These are phyloP conservation scores for Tympanuchus pallidicinctus DNA, from an alignment of 2,113 vertebrate genomes.

Conservation along the genomic window DNA sequence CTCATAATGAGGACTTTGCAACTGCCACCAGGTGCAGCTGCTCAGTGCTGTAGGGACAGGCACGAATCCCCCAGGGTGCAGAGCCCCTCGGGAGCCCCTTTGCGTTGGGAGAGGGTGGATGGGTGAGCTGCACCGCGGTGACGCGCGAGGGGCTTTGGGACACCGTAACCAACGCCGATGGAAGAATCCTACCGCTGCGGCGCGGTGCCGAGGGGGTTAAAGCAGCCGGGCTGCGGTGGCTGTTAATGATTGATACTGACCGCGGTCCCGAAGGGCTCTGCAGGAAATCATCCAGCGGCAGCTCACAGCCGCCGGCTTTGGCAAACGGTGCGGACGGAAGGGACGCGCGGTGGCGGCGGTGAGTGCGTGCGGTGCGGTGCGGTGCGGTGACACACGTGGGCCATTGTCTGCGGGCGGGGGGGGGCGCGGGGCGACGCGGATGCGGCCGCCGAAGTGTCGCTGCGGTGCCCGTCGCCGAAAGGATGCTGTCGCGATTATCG, in stretches of 20 bases:
- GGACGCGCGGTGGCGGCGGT: not conserved
- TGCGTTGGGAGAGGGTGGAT: fast-evolving
- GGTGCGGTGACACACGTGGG: not conserved
- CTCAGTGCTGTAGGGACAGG: fast-evolving
- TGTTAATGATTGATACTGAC: conserved; percentile 82
- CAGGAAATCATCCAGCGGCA: conserved; percentile 50
- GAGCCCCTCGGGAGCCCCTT: not conserved
- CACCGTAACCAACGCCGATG: not conserved
- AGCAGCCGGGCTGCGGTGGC: conserved; percentile 49
- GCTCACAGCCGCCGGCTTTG: not conserved
- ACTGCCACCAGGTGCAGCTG: not conserved
- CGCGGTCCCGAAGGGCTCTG: conserved; percentile 50
- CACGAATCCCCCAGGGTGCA: fast-evolving
- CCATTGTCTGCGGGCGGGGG: not conserved
- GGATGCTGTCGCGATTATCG: not conserved
- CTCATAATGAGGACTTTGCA: fast-evolving
- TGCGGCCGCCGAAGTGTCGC: not conserved
- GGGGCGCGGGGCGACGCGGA: not conserved
- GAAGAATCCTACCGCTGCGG: not conserved
- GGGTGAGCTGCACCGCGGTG: not conserved
- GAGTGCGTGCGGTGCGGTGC: not conserved
- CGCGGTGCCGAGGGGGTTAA: conserved; percentile 76
- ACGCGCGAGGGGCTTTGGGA: not conserved
- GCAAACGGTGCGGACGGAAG: not conserved
- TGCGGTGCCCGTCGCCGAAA: fast-evolving